These are phyloP conservation scores for Rhopalosiphum padi DNA, from an alignment of 1,140 invertebrate genomes.

Conservation along the genomic window DNA sequence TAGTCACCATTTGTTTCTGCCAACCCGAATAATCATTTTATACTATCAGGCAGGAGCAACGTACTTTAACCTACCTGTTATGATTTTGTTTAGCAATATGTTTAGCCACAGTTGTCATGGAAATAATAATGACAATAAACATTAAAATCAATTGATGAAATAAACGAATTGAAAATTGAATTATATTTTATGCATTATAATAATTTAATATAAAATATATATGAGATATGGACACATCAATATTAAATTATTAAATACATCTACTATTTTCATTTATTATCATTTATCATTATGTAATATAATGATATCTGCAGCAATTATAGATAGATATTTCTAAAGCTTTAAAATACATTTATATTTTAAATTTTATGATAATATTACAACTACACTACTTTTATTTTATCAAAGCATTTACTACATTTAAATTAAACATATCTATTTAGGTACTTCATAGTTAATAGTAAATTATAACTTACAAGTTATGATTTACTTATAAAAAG, in stretches of 20 bases:
- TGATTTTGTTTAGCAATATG: not conserved
- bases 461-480: not conserved
- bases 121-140: slow-evolving; percentile 53
- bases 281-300: not conserved
- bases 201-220: not conserved
- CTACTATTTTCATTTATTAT: not conserved
- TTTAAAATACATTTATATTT: no score
- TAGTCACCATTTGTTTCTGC: not conserved
- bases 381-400: not conserved
- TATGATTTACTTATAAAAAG: not conserved
- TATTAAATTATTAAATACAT: not conserved
- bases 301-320: no score
- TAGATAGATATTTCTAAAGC: not conserved
- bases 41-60: not conserved
- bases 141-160: slow-evolving; percentile 33
- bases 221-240: not conserved
- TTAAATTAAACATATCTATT: not conserved
- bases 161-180: not conserved
- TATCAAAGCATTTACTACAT: not conserved
- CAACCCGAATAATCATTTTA: not conserved
- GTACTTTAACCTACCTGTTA: slow-evolving; percentile 40
- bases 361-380: no score
- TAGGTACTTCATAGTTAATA: no score
- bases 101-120: slow-evolving; percentile 38
- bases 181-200: not conserved